Evolutionary conservation across 2,888 invertebrate species (phyloP).

Genomic region (Oxystoma pomonae): DNA sequence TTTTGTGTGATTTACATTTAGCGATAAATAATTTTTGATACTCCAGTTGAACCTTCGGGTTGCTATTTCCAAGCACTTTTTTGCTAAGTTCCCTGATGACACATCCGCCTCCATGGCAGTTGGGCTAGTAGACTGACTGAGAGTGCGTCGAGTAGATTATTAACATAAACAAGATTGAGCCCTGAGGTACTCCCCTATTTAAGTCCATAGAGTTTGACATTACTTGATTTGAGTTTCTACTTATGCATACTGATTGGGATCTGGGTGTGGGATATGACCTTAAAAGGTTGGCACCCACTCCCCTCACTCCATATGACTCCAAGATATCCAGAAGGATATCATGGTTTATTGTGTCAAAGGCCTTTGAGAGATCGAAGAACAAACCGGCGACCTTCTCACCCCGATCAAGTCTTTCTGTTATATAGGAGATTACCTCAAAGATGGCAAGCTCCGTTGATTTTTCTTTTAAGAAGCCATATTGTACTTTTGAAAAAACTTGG

Average conservation of each 20-base stretch:
- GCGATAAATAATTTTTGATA: too few species aligned
- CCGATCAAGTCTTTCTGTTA: neutral
- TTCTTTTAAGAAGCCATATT: neutral
- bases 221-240: too few species aligned
- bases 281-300: neutral
- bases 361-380: conserved; percentile 14
- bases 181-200: neutral
- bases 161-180: neutral
- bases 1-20: too few species aligned
- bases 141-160: neutral
- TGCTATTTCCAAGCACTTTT: too few species aligned
- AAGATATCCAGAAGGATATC: conserved; percentile 8
- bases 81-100: neutral
- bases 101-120: neutral
- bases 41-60: too few species aligned
- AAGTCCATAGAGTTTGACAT: neutral
- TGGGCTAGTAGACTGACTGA: neutral
- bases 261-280: neutral
- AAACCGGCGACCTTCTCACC: neutral
- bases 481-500: too few species aligned
- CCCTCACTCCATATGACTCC: conserved; percentile 10
- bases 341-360: conserved; percentile 11
- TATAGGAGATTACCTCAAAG: neutral
- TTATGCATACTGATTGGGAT: neutral
- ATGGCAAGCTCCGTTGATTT: neutral